Evolutionary conservation across 2,888 invertebrate genomes (phyloP), one percentile per base, ranked within the genome.

Genomic region (Branchipolynoe longqiensis): DNA sequence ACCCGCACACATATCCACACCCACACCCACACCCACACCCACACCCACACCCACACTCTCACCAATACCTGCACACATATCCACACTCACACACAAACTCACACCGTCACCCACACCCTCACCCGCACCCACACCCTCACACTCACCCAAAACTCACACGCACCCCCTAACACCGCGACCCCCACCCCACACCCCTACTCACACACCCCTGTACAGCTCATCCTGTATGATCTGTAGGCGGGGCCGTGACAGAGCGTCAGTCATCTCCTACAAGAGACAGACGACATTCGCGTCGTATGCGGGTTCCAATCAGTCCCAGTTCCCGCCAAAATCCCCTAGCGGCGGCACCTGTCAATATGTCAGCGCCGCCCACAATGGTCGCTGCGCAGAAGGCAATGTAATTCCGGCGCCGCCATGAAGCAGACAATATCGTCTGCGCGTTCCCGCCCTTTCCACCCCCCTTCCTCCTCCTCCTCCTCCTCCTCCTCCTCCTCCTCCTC

Each of bases 281-380:
- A 78, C 78, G 78, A 78, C 78, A 78, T 78, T 78, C 78, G 78
- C 48, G 31, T 31, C 12, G 12, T 12, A 48, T 48, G n/a, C 48
- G 28, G 48, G 48, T 54, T 33, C 54, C 78, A 78, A 78, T 78
- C 78, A 48, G 48, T 3, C 41, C 48, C 78, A 25, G 22, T 33
- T 40, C 25, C 48, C 78, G 78, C 48, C 48, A 41, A 73, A 78
- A 78, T 78, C 78, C 78, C 78, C 78, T 54, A 48, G 78, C 54
- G 78, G 54, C 78, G 78, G 54, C 28, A 12, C 54, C 78, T 78
- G 78, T 78, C 78, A 78, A 78, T 78, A 78, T 78, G 78, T 78
- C 78, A 78, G 54, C 78, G 78, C 78, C 48, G 41, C 78, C 78
- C 48, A 78, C 78, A 78, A 78, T 78, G 41, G 78, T 33, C n/a